phyloP scores from a whole-genome alignment of 2,113 vertebrate genomes.

The Asarcornis scutulata region DNA sequence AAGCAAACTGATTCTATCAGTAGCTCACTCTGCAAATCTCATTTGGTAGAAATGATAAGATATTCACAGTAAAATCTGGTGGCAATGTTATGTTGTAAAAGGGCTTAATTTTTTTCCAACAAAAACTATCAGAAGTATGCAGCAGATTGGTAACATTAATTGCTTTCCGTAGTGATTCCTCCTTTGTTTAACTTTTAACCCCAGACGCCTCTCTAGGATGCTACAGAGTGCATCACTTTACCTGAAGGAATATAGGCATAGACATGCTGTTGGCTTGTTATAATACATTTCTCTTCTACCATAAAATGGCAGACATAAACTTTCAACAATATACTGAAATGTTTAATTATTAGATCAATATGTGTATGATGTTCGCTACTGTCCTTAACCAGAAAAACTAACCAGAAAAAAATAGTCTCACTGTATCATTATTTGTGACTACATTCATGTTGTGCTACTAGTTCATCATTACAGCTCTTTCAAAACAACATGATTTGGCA shows the following conservation, averaged over 20 bases:
- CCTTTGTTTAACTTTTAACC: neutral
- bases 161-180: neutral
- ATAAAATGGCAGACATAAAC: neutral
- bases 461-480: neutral
- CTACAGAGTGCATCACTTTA: neutral
- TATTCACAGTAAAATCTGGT: neutral
- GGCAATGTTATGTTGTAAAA: neutral
- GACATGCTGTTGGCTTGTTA: neutral
- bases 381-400: neutral
- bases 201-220: neutral
- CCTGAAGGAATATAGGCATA: neutral
- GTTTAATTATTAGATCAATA: neutral
- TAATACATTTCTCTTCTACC: neutral
- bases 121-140: neutral
- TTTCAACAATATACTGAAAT: neutral
- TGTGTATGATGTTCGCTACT: neutral
- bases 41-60: neutral
- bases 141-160: neutral
- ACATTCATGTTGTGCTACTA: neutral
- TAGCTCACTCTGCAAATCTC: neutral
- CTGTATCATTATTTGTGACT: neutral
- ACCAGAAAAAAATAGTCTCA: neutral
- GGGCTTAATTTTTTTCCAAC: neutral
- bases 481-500: conserved; percentile 17
- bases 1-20: neutral